Evolutionary conservation across 2,797 vertebrate species (phyloP).

Genomic region (Sebastes glaucus): DNA sequence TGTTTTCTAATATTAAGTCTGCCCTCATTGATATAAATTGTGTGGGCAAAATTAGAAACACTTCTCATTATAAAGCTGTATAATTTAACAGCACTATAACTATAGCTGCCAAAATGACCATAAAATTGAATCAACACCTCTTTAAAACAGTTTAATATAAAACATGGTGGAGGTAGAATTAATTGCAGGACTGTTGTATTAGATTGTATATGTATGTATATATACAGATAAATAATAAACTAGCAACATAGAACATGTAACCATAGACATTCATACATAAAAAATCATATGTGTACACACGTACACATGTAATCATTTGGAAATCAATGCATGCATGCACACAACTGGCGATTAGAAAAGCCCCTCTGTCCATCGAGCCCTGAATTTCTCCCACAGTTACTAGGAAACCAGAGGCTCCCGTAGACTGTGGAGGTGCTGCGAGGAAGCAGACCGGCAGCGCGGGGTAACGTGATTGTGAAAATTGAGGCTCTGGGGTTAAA

Average conservation of each 20-base stretch:
- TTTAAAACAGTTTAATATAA: background rate
- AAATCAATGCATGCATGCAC: slow-evolving; percentile 41
- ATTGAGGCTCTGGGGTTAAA: slow-evolving; percentile 44
- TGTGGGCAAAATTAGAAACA: background rate
- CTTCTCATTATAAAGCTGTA: background rate
- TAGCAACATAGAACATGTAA: background rate
- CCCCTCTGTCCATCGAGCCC: slow-evolving; percentile 37
- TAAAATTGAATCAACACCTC: background rate
- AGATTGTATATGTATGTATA: background rate
- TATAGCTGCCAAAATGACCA: background rate
- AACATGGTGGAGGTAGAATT: background rate
- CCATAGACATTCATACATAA: background rate
- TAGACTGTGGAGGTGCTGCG: slow-evolving; percentile 39
- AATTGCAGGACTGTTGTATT: background rate
- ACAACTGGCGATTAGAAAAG: slow-evolving; percentile 37
- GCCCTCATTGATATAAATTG: background rate
- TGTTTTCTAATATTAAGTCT: background rate
- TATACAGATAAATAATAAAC: background rate
- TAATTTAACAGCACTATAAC: background rate
- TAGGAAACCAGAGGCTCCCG: slow-evolving; percentile 75
- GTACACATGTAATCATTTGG: slow-evolving; percentile 16
- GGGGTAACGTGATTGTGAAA: slow-evolving; percentile 29
- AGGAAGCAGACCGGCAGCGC: slow-evolving; percentile 29
- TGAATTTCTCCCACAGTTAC: slow-evolving; percentile 70
- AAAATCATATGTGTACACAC: background rate